Base-by-base conservation (phyloP, 1,140 invertebrate species). In the Capitella teleta region DNA sequence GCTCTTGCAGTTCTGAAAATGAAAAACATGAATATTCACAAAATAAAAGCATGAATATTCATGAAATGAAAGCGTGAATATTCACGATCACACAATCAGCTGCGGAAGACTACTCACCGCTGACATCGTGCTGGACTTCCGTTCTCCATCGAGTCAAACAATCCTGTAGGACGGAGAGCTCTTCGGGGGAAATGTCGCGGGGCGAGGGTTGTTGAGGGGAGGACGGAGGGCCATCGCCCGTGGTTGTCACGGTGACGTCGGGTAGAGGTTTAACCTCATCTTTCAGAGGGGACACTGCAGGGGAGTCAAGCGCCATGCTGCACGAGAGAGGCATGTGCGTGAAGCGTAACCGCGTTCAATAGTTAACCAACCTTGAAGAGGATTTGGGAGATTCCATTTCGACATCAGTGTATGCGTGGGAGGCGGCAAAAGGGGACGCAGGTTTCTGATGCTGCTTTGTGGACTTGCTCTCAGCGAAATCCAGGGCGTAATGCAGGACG, bases 91-190 rank as follows among this genome's bases (percentile, higher is more conserved):
- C 10, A 34, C 32, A 10, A 10, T 34, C 32, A 10, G 32, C n/a
- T 18, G n/a, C n/a, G n/a, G n/a, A 23, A 12, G 10, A 14, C 34
- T 18, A 30, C 49, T 56, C 28, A 72, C 70, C 67, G 61, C 61
- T 59, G 25, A 72, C 70, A 55, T 73, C 68, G 47, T 55, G 56
- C 53, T 74, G 69, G 16, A 74, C 67, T 51, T 75, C 73, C 23
- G 61, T 64, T 37, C 70, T 59, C 74, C 74, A 76, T 23, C 74
- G 58, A 45, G 56, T 53, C 18, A 76, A 56, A 60, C 74, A 76
- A 26, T 61, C 51, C 49, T 73, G 68, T 10, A 75, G 57, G 25
- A 71, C 67, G 28, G 55, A 49, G 5, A 73, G 59, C 49, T 74
- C 71, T 23, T 52, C 47, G 2, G 62, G 60, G 5, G 57, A 60